phyloP scores from a whole-genome alignment of 2,888 invertebrate genomes.

The Rhagonycha fulva region DNA sequence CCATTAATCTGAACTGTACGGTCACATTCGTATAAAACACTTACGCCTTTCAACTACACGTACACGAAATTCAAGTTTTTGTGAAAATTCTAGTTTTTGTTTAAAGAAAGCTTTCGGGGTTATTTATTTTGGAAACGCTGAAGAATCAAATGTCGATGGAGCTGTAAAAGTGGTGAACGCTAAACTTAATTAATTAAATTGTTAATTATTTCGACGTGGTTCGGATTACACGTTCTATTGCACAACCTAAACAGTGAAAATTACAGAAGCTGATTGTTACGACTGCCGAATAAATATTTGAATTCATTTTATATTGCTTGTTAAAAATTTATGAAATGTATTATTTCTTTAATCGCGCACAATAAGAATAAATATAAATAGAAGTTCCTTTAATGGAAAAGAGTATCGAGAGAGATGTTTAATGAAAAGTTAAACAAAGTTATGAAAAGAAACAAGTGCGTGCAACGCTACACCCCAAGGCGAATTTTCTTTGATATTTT shows the following conservation, averaged over 20 bases:
- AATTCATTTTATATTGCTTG: too few species aligned
- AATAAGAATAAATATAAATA: neutral
- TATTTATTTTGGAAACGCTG: neutral
- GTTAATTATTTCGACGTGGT: neutral
- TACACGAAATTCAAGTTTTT: neutral
- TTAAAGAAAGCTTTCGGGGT: neutral
- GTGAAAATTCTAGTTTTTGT: neutral
- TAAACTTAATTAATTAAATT: too few species aligned
- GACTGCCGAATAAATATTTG: too few species aligned
- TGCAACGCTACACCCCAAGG: neutral
- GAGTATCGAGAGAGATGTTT: neutral
- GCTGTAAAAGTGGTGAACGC: neutral
- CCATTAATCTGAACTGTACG: neutral
- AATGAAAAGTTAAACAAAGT: neutral
- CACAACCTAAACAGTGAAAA: too few species aligned
- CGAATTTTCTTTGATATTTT: conserved; percentile 20
- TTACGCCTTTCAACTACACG: neutral
- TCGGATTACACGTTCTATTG: neutral
- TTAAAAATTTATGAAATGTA: too few species aligned
- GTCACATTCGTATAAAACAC: neutral
- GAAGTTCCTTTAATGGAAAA: neutral
- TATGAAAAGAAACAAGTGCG: neutral
- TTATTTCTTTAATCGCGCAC: neutral
- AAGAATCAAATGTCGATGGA: neutral
- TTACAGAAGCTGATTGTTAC: too few species aligned